Evolutionary conservation across 1,140 invertebrate genomes (phyloP), one percentile per base, ranked within the genome.

Genomic region (Papilio glaucus): DNA sequence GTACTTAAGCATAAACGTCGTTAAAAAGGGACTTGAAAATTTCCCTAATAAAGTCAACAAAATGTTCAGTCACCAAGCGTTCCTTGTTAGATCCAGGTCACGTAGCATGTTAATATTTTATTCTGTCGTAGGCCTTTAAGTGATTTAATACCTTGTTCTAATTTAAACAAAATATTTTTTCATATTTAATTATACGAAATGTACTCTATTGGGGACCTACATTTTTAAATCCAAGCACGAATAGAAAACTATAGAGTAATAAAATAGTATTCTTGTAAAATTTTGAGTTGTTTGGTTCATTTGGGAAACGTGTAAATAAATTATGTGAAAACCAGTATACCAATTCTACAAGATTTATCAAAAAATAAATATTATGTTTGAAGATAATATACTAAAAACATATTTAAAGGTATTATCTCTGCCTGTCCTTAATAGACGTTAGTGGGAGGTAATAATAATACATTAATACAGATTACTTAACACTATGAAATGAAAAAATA

Each of bases 21-120:
- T 37, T n/a, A n/a, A 63, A 61, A 63, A 63, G 61, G 61, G 29
- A 63, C 61, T 33, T 63, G 61, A 63, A 63, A 63, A 63, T 63
- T 63, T 63, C 18, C 33, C 33, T 63, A 63, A 63, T 63, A 63
- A 63, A 63, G 29, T 33, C 26, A 63, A 63, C n/a, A 63, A 63
- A 63, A 37, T 38, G 33, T 37, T 63, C 29, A 38, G 15, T 33
- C 60, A 24, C 4, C 24, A 33, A 21, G 13, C 61, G n/a, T 33
- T 63, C 29, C 61, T 63, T 63, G 26, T 61, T 61, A 62, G 12
- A 65, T 65, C 13, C 62, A 39, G 29, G 62, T 65, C 62, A 65
- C 62, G 62, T 65, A 65, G 33, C 37, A 65, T 65, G 37, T 65
- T 65, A 65, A 65, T 65, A 65, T 38, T 65, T 37, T 65, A 39